These are phyloP conservation scores for Pogonognathellus flavescens DNA, from an alignment of 1,140 invertebrate species.

Conservation along the genomic window DNA sequence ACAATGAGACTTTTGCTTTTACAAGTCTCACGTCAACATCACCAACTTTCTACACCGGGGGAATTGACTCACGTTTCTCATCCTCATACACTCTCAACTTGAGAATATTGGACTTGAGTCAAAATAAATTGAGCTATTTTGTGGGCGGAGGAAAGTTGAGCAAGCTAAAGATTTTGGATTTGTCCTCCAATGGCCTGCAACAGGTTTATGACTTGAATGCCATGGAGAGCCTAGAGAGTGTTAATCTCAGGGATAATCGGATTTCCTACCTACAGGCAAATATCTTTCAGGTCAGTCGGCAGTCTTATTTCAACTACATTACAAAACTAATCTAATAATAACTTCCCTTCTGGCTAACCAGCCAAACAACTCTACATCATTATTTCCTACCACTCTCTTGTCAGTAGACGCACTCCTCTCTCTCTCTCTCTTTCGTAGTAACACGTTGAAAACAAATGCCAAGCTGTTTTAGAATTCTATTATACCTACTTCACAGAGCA, in stretches of 20 bases:
- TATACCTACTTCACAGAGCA: no score
- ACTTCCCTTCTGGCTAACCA: slow-evolving; percentile 20
- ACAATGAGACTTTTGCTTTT: slow-evolving; percentile 63
- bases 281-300: slow-evolving; percentile 63
- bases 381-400: no score
- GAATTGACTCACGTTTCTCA: slow-evolving; percentile 1
- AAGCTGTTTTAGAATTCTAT: no score
- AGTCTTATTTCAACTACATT: slow-evolving; percentile 47
- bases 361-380: neutral
- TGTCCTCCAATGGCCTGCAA: slow-evolving; percentile 71
- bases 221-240: slow-evolving; percentile 60
- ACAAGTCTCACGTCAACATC: slow-evolving; percentile 35
- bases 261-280: slow-evolving; percentile 57
- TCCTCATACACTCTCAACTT: slow-evolving; percentile 50
- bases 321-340: slow-evolving; percentile 47
- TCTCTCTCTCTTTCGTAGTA: no score
- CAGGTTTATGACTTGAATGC: slow-evolving; percentile 67
- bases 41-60: slow-evolving; percentile 29
- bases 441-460: no score
- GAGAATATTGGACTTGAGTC: slow-evolving; percentile 62
- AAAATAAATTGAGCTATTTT: slow-evolving; percentile 63
- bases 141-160: slow-evolving; percentile 63
- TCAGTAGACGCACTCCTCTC: no score
- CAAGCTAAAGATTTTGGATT: slow-evolving; percentile 70
- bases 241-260: slow-evolving; percentile 65